These are phyloP conservation scores for Pangasius mekongensis DNA, from an alignment of 2,797 vertebrate genomes.

Conservation along the genomic window DNA sequence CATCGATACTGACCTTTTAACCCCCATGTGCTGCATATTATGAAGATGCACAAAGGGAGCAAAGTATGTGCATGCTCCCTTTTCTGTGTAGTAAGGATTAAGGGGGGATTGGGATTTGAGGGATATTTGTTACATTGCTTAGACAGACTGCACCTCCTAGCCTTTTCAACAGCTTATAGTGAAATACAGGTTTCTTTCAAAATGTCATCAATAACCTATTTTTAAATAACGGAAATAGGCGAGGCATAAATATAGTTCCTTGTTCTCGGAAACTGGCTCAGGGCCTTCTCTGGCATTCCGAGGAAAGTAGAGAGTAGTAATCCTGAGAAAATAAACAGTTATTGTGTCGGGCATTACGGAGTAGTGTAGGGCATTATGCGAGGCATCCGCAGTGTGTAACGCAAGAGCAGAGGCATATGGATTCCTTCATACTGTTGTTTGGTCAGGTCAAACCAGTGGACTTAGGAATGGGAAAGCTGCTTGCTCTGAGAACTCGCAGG, in stretches of 20 bases:
- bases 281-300: not conserved
- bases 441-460: conserved; percentile 4
- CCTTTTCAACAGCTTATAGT: not conserved
- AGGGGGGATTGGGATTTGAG: not conserved
- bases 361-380: not conserved
- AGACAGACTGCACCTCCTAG: not conserved
- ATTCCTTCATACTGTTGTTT: conserved; percentile 22
- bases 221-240: not conserved
- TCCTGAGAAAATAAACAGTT: conserved; percentile 15
- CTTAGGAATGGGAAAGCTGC: conserved; percentile 2
- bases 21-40: conserved; percentile 37
- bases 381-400: not conserved
- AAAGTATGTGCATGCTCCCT: not conserved
- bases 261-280: not conserved
- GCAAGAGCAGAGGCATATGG: conserved; percentile 30
- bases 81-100: not conserved
- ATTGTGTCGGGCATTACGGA: not conserved
- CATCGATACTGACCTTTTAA: conserved; percentile 31
- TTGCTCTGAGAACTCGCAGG: conserved; percentile 31
- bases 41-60: conserved; percentile 24
- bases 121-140: not conserved
- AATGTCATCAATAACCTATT: not conserved
- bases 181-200: not conserved
- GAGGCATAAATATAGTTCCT: not conserved
- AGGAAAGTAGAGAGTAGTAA: conserved; percentile 27